Evolutionary conservation across 2,888 invertebrate species (phyloP).

Genomic region (Drosophila helvetica): DNA sequence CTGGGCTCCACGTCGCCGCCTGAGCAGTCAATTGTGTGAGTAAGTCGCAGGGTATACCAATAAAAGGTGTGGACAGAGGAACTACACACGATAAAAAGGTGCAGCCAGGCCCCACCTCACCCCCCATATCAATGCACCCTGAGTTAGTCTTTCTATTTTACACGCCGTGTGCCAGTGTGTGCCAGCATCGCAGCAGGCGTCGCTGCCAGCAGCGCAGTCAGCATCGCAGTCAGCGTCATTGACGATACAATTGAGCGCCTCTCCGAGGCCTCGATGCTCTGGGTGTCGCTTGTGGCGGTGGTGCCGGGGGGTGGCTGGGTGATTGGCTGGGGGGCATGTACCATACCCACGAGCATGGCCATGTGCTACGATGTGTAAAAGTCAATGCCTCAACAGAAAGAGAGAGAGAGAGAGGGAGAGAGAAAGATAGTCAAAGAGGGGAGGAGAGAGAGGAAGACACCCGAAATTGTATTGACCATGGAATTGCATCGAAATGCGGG

Average conservation of each 20-base stretch:
- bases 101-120: neutral
- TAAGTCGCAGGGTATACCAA: conserved; percentile 16
- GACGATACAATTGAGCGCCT: conserved; percentile 71
- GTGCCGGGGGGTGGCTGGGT: neutral
- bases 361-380: conserved; percentile 78
- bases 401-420: conserved; percentile 5
- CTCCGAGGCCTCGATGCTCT: conserved; percentile 43
- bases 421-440: neutral
- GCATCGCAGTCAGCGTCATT: conserved; percentile 33
- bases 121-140: neutral
- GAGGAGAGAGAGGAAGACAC: conserved; percentile 28
- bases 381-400: conserved; percentile 68
- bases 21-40: conserved; percentile 56
- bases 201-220: conserved; percentile 7
- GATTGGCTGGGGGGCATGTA: neutral
- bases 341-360: conserved; percentile 43
- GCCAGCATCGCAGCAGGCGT: neutral
- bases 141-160: conserved; percentile 60
- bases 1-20: conserved; percentile 55
- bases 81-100: neutral
- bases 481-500: conserved; percentile 54
- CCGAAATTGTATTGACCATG: conserved; percentile 64
- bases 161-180: conserved; percentile 39
- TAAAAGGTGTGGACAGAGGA: neutral
- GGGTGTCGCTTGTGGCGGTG: conserved; percentile 21